These are phyloP conservation scores for Strix occidentalis DNA, from an alignment of 2,797 vertebrate genomes.

Conservation along the genomic window DNA sequence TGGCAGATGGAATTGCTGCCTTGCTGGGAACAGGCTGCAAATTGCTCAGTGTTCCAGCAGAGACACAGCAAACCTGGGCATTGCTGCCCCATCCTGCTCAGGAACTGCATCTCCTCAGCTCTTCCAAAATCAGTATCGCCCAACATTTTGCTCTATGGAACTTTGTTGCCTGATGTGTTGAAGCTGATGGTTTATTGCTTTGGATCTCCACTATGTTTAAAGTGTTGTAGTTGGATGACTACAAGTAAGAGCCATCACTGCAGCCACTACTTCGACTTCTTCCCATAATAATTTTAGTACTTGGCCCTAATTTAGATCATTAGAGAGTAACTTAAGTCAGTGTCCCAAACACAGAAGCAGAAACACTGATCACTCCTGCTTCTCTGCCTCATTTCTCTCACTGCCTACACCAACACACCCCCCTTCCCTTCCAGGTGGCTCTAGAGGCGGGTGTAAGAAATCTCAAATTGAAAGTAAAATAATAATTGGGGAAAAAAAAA, in stretches of 20 bases:
- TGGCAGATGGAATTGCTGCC: background rate
- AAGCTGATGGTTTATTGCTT: background rate
- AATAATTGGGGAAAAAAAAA: background rate
- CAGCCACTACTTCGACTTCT: background rate
- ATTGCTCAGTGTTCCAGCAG: background rate
- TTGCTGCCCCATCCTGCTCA: background rate
- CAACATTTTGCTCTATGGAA: background rate
- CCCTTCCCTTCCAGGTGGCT: background rate
- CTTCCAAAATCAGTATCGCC: background rate
- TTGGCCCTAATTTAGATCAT: background rate
- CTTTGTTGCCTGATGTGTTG: background rate
- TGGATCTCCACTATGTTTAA: background rate
- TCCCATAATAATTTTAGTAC: background rate
- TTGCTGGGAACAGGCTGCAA: background rate
- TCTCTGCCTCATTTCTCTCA: background rate
- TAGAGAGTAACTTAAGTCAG: background rate
- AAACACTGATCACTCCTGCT: background rate
- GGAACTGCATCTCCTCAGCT: background rate
- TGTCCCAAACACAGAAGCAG: background rate
- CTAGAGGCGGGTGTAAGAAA: background rate
- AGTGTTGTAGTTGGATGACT: background rate
- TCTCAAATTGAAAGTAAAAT: background rate
- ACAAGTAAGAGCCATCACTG: background rate
- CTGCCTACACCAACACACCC: background rate
- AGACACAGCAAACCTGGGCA: background rate